These are phyloP conservation scores for Cryptotermes secundus DNA, from an alignment of 1,140 invertebrate genomes.

Conservation along the genomic window DNA sequence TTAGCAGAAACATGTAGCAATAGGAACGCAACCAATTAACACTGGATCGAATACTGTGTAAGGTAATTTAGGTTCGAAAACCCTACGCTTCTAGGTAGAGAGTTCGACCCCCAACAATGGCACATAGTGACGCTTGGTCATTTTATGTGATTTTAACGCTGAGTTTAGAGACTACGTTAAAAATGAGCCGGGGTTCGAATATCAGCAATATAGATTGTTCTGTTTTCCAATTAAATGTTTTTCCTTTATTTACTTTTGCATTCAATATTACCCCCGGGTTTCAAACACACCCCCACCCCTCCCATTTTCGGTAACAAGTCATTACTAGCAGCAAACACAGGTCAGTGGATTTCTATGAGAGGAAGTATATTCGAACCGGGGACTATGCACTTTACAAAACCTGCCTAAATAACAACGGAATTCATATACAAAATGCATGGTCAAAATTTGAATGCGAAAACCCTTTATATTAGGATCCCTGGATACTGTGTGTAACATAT, in stretches of 20 bases:
- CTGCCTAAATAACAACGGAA: background rate
- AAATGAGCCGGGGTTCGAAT: background rate
- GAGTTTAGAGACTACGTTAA: background rate
- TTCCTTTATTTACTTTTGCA: constrained; percentile 14
- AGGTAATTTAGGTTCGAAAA: constrained; percentile 14
- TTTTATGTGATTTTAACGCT: background rate
- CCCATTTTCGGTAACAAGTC: constrained; percentile 6
- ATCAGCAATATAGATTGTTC: background rate
- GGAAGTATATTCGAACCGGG: background rate
- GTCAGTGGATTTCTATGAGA: background rate
- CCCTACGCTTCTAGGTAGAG: constrained; percentile 3
- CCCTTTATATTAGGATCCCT: background rate
- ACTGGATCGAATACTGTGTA: background rate
- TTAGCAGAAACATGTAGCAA: background rate
- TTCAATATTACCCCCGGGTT: background rate
- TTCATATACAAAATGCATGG: constrained; percentile 8
- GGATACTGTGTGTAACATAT: background rate
- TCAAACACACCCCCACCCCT: background rate
- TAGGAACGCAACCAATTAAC: background rate
- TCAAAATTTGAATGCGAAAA: background rate
- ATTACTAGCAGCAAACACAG: constrained; percentile 10
- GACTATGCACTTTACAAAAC: background rate
- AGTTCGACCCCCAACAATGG: background rate
- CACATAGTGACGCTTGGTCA: background rate
- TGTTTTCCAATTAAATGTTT: constrained; percentile 15